Conservation (phyloP, 2,888 invertebrate species). For the Melieria crassipennis region DNA sequence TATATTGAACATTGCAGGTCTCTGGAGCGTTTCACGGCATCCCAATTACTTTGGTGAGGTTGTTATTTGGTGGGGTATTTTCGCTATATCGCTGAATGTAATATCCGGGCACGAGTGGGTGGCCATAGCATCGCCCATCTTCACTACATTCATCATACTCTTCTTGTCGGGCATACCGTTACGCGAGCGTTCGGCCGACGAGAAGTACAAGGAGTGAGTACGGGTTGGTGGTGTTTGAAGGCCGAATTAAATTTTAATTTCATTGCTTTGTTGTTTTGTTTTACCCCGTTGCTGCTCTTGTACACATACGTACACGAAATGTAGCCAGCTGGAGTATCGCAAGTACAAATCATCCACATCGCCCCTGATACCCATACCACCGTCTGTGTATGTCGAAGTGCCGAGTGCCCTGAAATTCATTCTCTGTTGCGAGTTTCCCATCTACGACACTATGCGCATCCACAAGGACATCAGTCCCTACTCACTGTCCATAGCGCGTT, state of each 20-base stretch:
- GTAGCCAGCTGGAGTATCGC: slow-evolving; percentile 83
- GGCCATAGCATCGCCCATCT: slow-evolving; percentile 82
- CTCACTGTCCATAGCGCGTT: slow-evolving; percentile 63
- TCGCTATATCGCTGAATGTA: slow-evolving; percentile 87
- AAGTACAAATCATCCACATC: slow-evolving; percentile 90
- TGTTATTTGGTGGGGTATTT: slow-evolving; percentile 93
- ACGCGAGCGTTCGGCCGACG: slow-evolving; percentile 86
- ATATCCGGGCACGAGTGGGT: slow-evolving; percentile 87
- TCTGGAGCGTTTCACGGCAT: slow-evolving; percentile 90
- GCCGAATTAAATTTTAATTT: background rate
- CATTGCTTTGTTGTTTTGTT: background rate
- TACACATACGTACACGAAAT: background rate
- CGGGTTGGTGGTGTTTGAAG: background rate
- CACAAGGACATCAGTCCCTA: slow-evolving; percentile 64
- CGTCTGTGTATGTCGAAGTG: slow-evolving; percentile 86
- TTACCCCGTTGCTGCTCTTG: background rate
- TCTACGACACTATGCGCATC: slow-evolving; percentile 80
- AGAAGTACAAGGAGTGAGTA: slow-evolving; percentile 85
- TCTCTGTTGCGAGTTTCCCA: slow-evolving; percentile 88
- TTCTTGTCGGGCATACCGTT: slow-evolving; percentile 92
- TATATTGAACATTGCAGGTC: slow-evolving; percentile 65
- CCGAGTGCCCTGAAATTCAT: slow-evolving; percentile 84
- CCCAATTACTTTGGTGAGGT: slow-evolving; percentile 97
- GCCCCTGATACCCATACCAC: slow-evolving; percentile 88
- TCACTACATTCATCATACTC: slow-evolving; percentile 86